Evolutionary conservation across 2,113 vertebrate genomes (phyloP), one percentile per base, ranked within the genome.

Genomic region (Oncorhynchus clarkii): DNA sequence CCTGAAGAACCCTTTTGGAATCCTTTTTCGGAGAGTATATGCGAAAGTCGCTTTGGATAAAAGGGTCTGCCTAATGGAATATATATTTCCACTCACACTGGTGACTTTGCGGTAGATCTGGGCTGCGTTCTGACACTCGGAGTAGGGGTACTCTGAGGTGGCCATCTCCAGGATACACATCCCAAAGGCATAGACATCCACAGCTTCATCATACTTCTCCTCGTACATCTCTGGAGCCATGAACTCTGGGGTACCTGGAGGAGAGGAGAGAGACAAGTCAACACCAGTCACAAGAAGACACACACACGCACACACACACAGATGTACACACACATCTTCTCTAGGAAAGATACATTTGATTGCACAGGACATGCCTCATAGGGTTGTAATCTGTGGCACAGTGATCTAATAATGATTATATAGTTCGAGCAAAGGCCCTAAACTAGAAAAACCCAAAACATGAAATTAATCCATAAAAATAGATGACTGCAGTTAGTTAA

Each of bases 151-250:
- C 39, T 45, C 39, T 45, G 39, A 45, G 9, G 39, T 45, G 2
- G 39, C 96, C 97, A 99, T 99, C 91, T 99, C 98, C 90, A 99
- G 90, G 94, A 99, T 98, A 89, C 98, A 99, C 98, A 99, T 99
- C 74, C 98, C 97, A 0, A 99, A 99, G 26, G 98, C 98, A 0
- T 99, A 99, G 79, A 99, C 98, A 0, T 99, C 98, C 83, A 99
- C 98, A 0, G 96, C 96, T 78, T 99, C 98, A 0, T 99, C 97
- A 0, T 99, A 99, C 83, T 97, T 97, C 92, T 99, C 98, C 90
- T 99, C 98, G 0, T 99, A 99, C 39, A 45, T 45, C 39, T 45
- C 39, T 45, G 39, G 39, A 45, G 39, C 39, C 39, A 45, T 45
- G 39, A 99, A 99, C 88, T 99, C 98, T 0, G 98, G 98, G 2